Conservation (phyloP, 2,113 vertebrate species). For the Callionymus lyra region DNA sequence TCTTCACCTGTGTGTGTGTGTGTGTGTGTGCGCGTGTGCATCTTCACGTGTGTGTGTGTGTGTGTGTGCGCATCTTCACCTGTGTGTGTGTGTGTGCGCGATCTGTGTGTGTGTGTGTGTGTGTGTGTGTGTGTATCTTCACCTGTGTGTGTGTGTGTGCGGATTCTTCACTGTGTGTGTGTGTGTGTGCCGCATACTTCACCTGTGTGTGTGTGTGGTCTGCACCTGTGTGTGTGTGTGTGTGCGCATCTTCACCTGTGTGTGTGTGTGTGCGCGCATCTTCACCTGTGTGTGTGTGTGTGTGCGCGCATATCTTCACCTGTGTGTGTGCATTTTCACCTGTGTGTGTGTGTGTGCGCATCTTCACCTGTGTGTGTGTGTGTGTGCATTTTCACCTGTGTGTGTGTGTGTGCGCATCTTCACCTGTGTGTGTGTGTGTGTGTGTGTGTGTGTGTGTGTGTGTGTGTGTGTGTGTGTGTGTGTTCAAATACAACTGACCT, state of each 20-base stretch:
- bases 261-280: constrained; percentile 18
- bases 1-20: constrained; percentile 12
- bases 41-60: constrained; percentile 13
- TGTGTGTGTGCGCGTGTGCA: constrained; percentile 15
- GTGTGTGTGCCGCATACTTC: constrained; percentile 11
- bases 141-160: constrained; percentile 14
- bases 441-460: constrained; percentile 10
- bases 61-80: constrained; percentile 11
- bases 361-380: constrained; percentile 11
- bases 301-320: no score
- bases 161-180: constrained; percentile 11
- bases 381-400: constrained; percentile 13
- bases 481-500: no score
- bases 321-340: constrained; percentile 10
- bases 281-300: constrained; percentile 9
- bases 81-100: no score
- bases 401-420: constrained; percentile 15
- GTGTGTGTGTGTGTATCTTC: constrained; percentile 13
- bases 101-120: constrained; percentile 18
- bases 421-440: constrained; percentile 9
- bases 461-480: constrained; percentile 6
- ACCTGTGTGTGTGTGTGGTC: constrained; percentile 18
- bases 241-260: constrained; percentile 13
- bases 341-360: constrained; percentile 15
- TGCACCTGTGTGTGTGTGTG: constrained; percentile 9